Evolutionary conservation across 2,888 invertebrate genomes (phyloP).

Genomic region (Danaus chrysippus): DNA sequence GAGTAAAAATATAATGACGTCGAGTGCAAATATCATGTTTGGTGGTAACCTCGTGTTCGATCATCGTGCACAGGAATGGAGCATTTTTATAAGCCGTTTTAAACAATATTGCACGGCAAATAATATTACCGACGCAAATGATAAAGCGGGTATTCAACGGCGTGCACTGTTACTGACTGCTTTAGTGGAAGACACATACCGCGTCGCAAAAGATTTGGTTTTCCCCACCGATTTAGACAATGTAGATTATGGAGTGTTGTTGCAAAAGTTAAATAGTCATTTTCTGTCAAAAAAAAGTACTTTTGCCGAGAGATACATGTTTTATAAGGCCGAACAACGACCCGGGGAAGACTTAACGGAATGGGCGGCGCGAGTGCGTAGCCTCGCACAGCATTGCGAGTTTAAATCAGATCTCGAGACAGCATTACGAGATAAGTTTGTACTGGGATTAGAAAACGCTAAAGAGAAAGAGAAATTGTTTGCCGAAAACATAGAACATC

Average conservation of each 20-base stretch:
- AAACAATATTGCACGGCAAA: constrained; percentile 9
- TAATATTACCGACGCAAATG: constrained; percentile 8
- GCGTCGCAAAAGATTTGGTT: constrained; percentile 2
- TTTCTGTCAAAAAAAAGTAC: no score
- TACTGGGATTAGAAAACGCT: constrained; percentile 28
- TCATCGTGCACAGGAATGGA: constrained; percentile 13
- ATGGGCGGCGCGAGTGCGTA: constrained; percentile 26
- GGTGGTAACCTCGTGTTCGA: no score
- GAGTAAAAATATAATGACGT: no score
- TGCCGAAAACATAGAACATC: constrained; percentile 14
- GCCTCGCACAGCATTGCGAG: constrained; percentile 11
- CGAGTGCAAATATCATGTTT: no score
- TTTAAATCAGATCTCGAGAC: constrained; percentile 11
- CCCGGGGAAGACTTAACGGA: constrained; percentile 29
- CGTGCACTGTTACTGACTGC: no score
- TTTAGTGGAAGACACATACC: constrained; percentile 10
- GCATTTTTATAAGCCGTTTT: constrained; percentile 11
- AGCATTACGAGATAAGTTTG: constrained; percentile 28
- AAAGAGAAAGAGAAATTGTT: constrained; percentile 31
- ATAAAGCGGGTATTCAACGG: no score
- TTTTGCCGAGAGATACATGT: no score
- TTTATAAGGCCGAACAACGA: constrained; percentile 30
- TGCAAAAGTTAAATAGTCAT: no score
- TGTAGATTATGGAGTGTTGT: no score
- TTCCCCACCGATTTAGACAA: constrained; percentile 1